Percentiles rank a stretch among this genome's conserved stretches.
Evolutionary conservation across 2,113 vertebrate species (phyloP).

Genomic region (Laticauda colubrina): DNA sequence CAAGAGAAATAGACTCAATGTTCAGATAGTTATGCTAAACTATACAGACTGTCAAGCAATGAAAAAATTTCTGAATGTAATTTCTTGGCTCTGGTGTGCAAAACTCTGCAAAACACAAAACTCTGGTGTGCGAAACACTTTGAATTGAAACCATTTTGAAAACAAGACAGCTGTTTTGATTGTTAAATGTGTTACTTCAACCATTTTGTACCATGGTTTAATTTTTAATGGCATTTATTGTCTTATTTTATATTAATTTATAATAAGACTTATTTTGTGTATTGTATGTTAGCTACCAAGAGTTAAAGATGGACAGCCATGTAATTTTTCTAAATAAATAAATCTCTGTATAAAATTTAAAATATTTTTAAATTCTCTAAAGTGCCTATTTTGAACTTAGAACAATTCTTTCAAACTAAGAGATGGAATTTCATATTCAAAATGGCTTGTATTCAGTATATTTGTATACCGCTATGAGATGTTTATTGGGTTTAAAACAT

Average conservation of each 20-base stretch:
- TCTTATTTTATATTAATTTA: not conserved
- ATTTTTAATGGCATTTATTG: not conserved
- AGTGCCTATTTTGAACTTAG: not conserved
- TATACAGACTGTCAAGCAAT: not conserved
- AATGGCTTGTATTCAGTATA: not conserved
- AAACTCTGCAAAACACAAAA: not conserved
- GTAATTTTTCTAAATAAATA: not conserved
- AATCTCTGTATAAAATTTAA: not conserved
- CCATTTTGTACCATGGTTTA: not conserved
- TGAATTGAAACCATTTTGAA: not conserved
- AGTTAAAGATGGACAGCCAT: not conserved
- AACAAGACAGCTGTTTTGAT: not conserved
- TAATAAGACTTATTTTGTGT: not conserved
- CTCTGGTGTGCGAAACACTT: not conserved
- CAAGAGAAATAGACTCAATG: not conserved
- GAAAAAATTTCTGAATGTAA: constrained; percentile 29
- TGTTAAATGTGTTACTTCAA: not conserved
- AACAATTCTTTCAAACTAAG: not conserved
- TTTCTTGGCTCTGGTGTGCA: constrained; percentile 24
- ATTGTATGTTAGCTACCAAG: not conserved
- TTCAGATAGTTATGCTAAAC: not conserved
- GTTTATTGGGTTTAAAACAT: not conserved
- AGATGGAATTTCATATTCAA: not conserved
- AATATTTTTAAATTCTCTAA: not conserved
- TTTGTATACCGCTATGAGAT: not conserved